Evolutionary conservation across 2,797 vertebrate genomes (phyloP).

Genomic region (Serranus cabrilla): DNA sequence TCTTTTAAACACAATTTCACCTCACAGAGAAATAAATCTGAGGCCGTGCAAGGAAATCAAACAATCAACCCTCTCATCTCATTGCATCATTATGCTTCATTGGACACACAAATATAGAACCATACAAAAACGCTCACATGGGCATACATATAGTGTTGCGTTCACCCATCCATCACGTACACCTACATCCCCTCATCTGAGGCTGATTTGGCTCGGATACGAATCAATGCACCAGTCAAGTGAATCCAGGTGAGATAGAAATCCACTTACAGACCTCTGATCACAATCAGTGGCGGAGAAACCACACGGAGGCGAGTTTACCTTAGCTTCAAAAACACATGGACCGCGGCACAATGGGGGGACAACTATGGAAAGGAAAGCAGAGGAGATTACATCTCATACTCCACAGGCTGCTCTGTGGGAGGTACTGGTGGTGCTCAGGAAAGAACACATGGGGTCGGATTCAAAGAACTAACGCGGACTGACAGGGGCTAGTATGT

Average conservation of each 20-base stretch:
- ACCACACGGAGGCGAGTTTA: slow-evolving; percentile 61
- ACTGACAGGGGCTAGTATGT: slow-evolving; percentile 61
- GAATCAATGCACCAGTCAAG: slow-evolving; percentile 77
- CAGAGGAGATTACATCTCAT: slow-evolving; percentile 75
- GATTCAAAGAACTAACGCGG: slow-evolving; percentile 54
- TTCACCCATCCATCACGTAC: slow-evolving; percentile 30
- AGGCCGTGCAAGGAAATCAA: not conserved
- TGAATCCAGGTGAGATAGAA: slow-evolving; percentile 77
- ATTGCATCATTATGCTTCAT: slow-evolving; percentile 18
- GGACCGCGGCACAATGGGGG: slow-evolving; percentile 60
- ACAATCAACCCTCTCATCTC: slow-evolving; percentile 5
- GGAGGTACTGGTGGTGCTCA: slow-evolving; percentile 55
- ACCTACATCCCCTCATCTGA: slow-evolving; percentile 45
- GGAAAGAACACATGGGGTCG: slow-evolving; percentile 55
- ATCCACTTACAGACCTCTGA: slow-evolving; percentile 78
- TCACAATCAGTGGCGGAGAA: slow-evolving; percentile 71
- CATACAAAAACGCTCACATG: slow-evolving; percentile 2
- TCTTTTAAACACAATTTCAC: slow-evolving; percentile 7
- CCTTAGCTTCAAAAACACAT: slow-evolving; percentile 62
- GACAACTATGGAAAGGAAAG: slow-evolving; percentile 56
- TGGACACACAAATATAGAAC: not conserved
- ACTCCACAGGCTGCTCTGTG: slow-evolving; percentile 46
- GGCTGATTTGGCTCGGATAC: slow-evolving; percentile 50
- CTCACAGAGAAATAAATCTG: not conserved
- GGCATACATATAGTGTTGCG: slow-evolving; percentile 10